phyloP scores from a whole-genome alignment of 2,888 invertebrate species.

The Eilema griseolum region DNA sequence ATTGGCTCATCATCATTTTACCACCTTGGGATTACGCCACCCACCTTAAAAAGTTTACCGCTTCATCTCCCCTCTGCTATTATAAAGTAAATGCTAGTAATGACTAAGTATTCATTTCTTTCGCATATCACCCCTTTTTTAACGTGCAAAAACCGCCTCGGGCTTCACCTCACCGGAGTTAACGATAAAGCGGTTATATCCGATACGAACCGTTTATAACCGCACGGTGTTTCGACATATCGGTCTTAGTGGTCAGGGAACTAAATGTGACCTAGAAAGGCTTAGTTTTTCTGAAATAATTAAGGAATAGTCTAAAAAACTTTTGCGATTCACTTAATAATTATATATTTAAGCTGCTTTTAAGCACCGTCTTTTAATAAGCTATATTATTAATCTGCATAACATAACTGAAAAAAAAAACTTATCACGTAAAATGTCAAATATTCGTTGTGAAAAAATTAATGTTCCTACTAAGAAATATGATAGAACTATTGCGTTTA shows the following conservation, averaged over 20 bases:
- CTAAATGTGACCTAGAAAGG: no score
- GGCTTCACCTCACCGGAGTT: neutral
- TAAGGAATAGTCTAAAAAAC: neutral
- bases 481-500: slow-evolving; percentile 16
- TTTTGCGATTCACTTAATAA: no score
- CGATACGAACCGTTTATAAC: neutral
- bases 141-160: neutral
- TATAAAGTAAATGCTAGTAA: neutral
- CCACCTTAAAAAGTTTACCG: neutral
- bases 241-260: neutral
- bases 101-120: neutral
- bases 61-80: neutral
- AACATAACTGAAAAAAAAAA: neutral
- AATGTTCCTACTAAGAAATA: neutral
- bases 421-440: neutral
- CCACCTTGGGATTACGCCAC: no score
- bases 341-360: neutral
- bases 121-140: neutral
- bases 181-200: neutral
- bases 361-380: neutral
- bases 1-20: slow-evolving; percentile 1
- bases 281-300: no score
- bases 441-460: neutral
- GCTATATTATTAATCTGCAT: neutral
- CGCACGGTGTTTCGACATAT: neutral